Evolutionary conservation across 2,888 invertebrate species (phyloP).

Genomic region (Aspidapion aeneum): DNA sequence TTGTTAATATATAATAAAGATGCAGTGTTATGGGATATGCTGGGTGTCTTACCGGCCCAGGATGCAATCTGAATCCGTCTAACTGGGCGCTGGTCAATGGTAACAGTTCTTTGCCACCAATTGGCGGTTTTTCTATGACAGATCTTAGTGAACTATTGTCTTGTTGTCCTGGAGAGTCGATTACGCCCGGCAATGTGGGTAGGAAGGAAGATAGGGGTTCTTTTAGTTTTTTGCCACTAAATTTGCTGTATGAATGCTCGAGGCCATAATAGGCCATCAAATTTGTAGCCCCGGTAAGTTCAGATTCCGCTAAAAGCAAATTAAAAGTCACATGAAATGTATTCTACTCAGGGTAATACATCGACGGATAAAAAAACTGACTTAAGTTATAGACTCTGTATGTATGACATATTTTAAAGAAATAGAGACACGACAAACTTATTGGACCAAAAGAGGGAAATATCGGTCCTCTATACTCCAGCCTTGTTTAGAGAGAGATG

Average conservation of each 20-base stretch:
- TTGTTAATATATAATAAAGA: too few relatives aligned
- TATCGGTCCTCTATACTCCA: too few relatives aligned
- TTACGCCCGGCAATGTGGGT: slow-evolving; percentile 91
- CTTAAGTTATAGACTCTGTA: neutral
- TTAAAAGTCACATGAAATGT: too few relatives aligned
- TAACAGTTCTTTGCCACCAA: slow-evolving; percentile 85
- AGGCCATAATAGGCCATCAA: slow-evolving; percentile 95
- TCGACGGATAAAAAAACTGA: slow-evolving; percentile 2
- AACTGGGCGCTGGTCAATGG: slow-evolving; percentile 84
- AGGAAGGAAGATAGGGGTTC: slow-evolving; percentile 94
- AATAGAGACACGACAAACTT: too few relatives aligned
- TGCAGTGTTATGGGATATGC: too few relatives aligned
- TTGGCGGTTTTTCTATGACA: slow-evolving; percentile 93
- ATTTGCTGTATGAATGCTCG: slow-evolving; percentile 97
- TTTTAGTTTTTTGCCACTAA: slow-evolving; percentile 93
- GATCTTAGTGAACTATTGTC: slow-evolving; percentile 87
- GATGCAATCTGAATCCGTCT: slow-evolving; percentile 91
- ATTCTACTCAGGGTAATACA: neutral
- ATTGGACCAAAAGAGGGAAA: too few relatives aligned
- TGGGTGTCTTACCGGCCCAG: slow-evolving; percentile 82
- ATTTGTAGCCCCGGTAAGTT: slow-evolving; percentile 94
- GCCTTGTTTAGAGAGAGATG: too few relatives aligned
- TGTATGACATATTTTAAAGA: too few relatives aligned
- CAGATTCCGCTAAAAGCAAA: slow-evolving; percentile 71
- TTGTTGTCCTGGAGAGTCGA: slow-evolving; percentile 88